Evolutionary conservation across 1,140 invertebrate genomes (phyloP).

Genomic region (Lepidurus couesii): DNA sequence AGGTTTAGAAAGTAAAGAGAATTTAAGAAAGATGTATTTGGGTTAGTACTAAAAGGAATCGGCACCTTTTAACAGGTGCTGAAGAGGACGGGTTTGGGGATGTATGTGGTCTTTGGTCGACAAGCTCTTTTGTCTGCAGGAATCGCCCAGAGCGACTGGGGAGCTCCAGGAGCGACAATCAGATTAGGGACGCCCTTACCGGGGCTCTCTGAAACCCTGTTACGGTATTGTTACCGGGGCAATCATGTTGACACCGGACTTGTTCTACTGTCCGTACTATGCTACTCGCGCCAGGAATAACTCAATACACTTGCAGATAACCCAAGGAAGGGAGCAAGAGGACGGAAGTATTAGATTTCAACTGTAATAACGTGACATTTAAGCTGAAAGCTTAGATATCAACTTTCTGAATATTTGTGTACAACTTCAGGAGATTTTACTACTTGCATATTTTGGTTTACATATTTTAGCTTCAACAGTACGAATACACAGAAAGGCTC

Average conservation of each 20-base stretch:
- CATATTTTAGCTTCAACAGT: too few species aligned
- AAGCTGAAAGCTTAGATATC: too few species aligned
- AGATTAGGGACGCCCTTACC: slow-evolving; percentile 10
- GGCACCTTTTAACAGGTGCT: not conserved
- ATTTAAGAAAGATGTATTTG: too few species aligned
- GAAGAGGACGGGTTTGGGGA: not conserved
- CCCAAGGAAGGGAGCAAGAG: not conserved
- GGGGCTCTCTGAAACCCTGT: not conserved
- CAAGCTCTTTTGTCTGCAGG: not conserved
- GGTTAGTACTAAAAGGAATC: too few species aligned
- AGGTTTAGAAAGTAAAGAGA: too few species aligned
- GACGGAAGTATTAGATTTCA: not conserved
- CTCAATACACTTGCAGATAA: not conserved
- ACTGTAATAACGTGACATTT: not conserved
- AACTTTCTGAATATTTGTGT: too few species aligned
- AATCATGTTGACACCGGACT: slow-evolving; percentile 18
- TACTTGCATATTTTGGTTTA: too few species aligned
- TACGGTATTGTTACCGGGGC: slow-evolving; percentile 20
- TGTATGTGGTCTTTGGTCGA: not conserved
- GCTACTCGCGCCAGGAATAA: not conserved
- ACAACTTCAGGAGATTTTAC: too few species aligned
- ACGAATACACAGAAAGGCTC: too few species aligned
- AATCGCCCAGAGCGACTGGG: not conserved
- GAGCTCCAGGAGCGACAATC: not conserved
- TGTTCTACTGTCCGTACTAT: not conserved